Percentiles rank a stretch among this genome's conserved stretches.
Evolutionary conservation across 2,797 vertebrate genomes (phyloP).

Genomic region (Melanotaenia parkinsoni): DNA sequence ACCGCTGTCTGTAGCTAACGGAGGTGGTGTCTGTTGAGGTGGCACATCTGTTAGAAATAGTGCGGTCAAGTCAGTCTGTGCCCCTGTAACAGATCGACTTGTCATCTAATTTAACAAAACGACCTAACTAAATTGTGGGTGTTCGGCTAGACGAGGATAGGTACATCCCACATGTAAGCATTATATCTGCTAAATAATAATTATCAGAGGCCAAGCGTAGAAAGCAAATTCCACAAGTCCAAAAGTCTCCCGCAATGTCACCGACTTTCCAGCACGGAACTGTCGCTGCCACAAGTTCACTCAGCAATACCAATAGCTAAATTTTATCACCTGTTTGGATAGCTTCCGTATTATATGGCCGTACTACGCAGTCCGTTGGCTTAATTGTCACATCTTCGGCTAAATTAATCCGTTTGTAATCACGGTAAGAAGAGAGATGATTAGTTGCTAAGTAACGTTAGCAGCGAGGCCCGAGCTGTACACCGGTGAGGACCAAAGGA

Average conservation of each 20-base stretch:
- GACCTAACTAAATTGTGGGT: not conserved
- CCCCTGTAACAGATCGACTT: not conserved
- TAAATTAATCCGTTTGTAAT: slow-evolving; percentile 12
- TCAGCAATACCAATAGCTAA: slow-evolving; percentile 17
- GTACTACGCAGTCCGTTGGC: not conserved
- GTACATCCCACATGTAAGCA: not conserved
- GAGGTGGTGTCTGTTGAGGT: slow-evolving; percentile 66
- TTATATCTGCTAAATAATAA: not conserved
- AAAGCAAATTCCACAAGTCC: slow-evolving; percentile 63
- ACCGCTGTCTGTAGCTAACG: slow-evolving; percentile 24
- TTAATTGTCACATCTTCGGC: not conserved
- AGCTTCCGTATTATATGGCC: not conserved
- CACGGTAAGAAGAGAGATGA: slow-evolving; percentile 12
- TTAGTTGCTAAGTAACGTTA: slow-evolving; percentile 67
- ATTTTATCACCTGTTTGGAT: slow-evolving; percentile 33
- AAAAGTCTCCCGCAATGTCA: slow-evolving; percentile 75
- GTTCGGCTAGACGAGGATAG: not conserved
- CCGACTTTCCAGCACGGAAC: slow-evolving; percentile 52
- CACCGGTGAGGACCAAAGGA: slow-evolving; percentile 32
- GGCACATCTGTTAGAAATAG: slow-evolving; percentile 72
- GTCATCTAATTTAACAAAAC: slow-evolving; percentile 19
- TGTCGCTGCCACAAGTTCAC: slow-evolving; percentile 59
- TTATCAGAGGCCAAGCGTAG: slow-evolving; percentile 2
- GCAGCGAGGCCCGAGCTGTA: slow-evolving; percentile 61
- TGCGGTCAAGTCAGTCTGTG: not conserved